Evolutionary conservation across 1,140 invertebrate species (phyloP).

Genomic region (Conus betulinus): DNA sequence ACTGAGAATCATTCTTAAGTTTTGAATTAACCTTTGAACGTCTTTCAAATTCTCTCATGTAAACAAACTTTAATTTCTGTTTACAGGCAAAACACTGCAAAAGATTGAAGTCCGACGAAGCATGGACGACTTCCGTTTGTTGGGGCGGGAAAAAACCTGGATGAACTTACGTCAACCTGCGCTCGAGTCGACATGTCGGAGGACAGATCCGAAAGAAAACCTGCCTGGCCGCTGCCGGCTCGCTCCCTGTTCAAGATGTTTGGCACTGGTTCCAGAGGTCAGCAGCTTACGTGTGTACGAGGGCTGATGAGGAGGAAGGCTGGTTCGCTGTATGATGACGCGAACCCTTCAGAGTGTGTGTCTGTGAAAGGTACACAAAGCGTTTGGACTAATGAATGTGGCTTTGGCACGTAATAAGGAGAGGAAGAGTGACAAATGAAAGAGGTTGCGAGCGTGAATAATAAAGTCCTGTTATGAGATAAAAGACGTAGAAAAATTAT

Average conservation of each 20-base stretch:
- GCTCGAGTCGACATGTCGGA: constrained; percentile 76
- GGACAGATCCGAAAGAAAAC: constrained; percentile 78
- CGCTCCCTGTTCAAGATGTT: constrained; percentile 83
- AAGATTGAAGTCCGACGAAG: constrained; percentile 82
- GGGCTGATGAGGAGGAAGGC: constrained; percentile 42
- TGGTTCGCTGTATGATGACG: too few species aligned
- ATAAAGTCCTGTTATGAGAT: too few species aligned
- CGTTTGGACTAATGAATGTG: too few species aligned
- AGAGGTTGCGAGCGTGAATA: too few species aligned
- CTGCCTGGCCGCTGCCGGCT: constrained; percentile 82
- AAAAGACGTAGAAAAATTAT: too few species aligned
- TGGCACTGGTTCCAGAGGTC: constrained; percentile 60
- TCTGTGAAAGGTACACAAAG: not conserved
- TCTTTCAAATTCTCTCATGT: too few species aligned
- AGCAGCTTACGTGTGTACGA: constrained; percentile 47
- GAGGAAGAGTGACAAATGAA: too few species aligned
- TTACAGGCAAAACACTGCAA: constrained; percentile 78
- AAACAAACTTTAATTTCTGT: not conserved
- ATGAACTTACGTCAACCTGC: constrained; percentile 87
- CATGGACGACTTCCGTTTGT: constrained; percentile 86
- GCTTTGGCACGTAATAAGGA: too few species aligned
- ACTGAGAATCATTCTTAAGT: too few species aligned
- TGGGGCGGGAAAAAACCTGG: constrained; percentile 87
- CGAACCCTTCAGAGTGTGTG: not conserved
- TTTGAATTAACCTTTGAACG: too few species aligned